Evolutionary conservation across 1,140 invertebrate species (phyloP).

Genomic region (Listronotus oregonensis): DNA sequence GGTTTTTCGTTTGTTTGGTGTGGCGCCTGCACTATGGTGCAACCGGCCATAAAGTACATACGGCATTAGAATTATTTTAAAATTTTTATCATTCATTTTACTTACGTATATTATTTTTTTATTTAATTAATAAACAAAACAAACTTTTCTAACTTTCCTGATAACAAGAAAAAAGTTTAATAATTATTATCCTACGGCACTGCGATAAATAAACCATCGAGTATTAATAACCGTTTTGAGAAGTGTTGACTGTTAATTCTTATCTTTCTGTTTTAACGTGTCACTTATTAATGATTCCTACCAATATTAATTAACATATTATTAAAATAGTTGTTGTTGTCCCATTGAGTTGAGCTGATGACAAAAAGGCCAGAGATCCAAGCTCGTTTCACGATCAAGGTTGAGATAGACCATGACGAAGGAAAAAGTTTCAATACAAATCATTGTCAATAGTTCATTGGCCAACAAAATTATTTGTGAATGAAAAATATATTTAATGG

Average conservation of each 20-base stretch:
- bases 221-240: constrained; percentile 35
- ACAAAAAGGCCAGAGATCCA: constrained; percentile 13
- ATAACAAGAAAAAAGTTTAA: too few relatives aligned
- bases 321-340: constrained; percentile 26
- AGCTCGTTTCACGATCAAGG: constrained; percentile 19
- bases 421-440: constrained; percentile 22
- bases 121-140: too few relatives aligned
- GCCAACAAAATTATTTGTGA: not conserved
- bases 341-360: constrained; percentile 6
- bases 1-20: too few relatives aligned
- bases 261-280: constrained; percentile 38
- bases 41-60: too few relatives aligned
- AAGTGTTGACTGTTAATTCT: constrained; percentile 38
- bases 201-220: too few relatives aligned
- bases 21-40: too few relatives aligned
- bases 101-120: too few relatives aligned
- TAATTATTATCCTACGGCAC: too few relatives aligned
- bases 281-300: constrained; percentile 42
- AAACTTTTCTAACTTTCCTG: too few relatives aligned
- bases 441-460: constrained; percentile 12
- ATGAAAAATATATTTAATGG: too few relatives aligned
- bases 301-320: constrained; percentile 42
- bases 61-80: too few relatives aligned
- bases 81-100: too few relatives aligned
- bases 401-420: constrained; percentile 23